Percentiles rank a stretch among this genome's conserved stretches.
phyloP scores from a whole-genome alignment of 1,140 invertebrate species.

The Drosophila kikkawai region DNA sequence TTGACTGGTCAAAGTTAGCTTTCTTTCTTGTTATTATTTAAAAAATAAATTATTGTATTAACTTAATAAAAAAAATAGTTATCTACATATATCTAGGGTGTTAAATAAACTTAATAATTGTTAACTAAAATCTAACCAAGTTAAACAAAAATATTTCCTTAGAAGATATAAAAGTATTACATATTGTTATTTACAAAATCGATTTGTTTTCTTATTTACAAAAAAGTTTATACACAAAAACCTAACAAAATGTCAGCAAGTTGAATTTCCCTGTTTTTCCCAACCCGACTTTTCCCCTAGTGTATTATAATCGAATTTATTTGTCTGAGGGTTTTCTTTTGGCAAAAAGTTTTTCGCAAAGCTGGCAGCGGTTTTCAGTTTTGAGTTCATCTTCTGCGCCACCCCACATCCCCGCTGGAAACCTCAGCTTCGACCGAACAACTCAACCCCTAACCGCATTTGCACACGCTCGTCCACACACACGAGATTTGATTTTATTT shows the following conservation, averaged over 20 bases:
- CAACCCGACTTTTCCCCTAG: constrained; percentile 4
- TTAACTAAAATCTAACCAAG: too few species aligned
- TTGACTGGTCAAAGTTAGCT: too few species aligned
- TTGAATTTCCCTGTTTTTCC: not conserved
- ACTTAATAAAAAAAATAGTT: too few species aligned
- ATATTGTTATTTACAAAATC: not conserved
- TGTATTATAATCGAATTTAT: constrained; percentile 78
- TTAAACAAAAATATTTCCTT: too few species aligned
- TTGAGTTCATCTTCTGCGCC: constrained; percentile 36
- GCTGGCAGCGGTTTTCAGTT: constrained; percentile 66
- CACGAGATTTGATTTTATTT: constrained; percentile 76
- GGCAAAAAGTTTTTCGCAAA: constrained; percentile 65
- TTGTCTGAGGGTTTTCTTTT: constrained; percentile 69
- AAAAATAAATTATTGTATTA: too few species aligned
- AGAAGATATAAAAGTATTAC: not conserved
- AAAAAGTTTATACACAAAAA: too few species aligned
- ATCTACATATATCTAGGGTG: too few species aligned
- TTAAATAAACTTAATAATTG: too few species aligned
- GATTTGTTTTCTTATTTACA: too few species aligned
- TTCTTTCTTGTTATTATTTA: too few species aligned
- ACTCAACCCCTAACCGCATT: constrained; percentile 59
- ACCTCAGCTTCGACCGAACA: constrained; percentile 9
- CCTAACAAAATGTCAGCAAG: too few species aligned
- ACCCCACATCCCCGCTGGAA: not conserved
- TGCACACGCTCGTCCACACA: constrained; percentile 65